Percentiles rank a stretch among this genome's conserved stretches.
Conservation (phyloP, 2,888 invertebrate genomes). For the Mythimna ferrago region DNA sequence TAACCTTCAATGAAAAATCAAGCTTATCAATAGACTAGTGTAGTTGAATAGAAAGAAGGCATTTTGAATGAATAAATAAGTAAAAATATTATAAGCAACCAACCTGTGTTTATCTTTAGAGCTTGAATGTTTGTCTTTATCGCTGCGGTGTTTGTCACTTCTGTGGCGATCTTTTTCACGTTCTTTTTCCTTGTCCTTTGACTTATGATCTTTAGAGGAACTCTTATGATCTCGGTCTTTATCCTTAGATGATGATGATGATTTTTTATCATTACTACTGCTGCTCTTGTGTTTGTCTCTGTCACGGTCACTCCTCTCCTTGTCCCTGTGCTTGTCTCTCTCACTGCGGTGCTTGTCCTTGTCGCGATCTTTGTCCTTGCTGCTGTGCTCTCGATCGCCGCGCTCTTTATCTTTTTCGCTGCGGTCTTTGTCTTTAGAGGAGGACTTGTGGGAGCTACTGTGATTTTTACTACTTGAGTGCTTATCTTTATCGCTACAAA, state of each 20-base stretch:
- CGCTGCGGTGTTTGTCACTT: constrained; percentile 84
- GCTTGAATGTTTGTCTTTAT: constrained; percentile 87
- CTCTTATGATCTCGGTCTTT: constrained; percentile 76
- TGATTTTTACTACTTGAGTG: constrained; percentile 90
- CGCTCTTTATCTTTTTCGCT: constrained; percentile 77
- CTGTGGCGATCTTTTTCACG: constrained; percentile 83
- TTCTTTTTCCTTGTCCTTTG: constrained; percentile 70
- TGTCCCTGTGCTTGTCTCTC: constrained; percentile 85
- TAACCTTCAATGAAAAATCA: neutral
- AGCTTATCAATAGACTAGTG: too few species aligned
- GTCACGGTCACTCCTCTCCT: constrained; percentile 72
- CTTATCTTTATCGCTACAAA: constrained; percentile 87
- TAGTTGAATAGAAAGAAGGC: constrained; percentile 14
- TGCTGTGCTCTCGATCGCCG: constrained; percentile 73
- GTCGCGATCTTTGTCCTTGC: constrained; percentile 76
- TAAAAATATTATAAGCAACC: constrained; percentile 24
- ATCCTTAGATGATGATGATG: constrained; percentile 85
- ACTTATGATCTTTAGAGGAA: constrained; percentile 69
- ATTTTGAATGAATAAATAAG: neutral
- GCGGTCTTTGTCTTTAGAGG: constrained; percentile 88
- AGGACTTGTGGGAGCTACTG: constrained; percentile 90
- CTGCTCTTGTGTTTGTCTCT: constrained; percentile 80
- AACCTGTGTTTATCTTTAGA: constrained; percentile 91
- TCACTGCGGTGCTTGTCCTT: constrained; percentile 84
- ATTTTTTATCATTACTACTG: constrained; percentile 79